phyloP scores from a whole-genome alignment of 2,888 invertebrate species.

The Phengaris arion region DNA sequence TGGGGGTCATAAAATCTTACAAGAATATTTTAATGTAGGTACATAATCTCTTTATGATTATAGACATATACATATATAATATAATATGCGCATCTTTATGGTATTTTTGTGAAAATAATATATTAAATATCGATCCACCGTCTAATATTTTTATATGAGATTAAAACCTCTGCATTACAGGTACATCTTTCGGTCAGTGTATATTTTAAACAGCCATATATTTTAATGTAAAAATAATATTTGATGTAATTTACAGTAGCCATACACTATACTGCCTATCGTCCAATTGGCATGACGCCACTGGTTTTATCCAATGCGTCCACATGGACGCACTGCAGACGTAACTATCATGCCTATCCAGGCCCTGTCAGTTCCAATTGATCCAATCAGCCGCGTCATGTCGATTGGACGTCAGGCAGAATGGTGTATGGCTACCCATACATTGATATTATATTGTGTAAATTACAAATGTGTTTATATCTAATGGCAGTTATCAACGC shows the following conservation, averaged over 20 bases:
- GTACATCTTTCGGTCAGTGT: conserved; percentile 36
- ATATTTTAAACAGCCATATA: conserved; percentile 33
- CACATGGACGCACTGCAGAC: too few species aligned
- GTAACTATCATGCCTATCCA: too few species aligned
- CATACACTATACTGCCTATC: too few species aligned
- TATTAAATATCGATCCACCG: conserved; percentile 13
- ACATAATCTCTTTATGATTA: conserved; percentile 11
- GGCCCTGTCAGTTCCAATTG: too few species aligned
- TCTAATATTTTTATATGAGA: conserved; percentile 29
- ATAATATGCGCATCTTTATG: not conserved
- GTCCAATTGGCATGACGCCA: too few species aligned
- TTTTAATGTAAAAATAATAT: conserved; percentile 57
- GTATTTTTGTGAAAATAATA: conserved; percentile 16
- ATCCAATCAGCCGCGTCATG: too few species aligned
- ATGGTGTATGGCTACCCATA: conserved; percentile 40
- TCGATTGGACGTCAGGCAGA: too few species aligned
- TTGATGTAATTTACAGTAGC: conserved; percentile 47
- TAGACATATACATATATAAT: conserved; percentile 17
- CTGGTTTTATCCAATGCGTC: too few species aligned
- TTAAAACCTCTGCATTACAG: conserved; percentile 24
- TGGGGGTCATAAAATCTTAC: conserved; percentile 18
- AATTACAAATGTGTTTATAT: conserved; percentile 66
- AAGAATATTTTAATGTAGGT: conserved; percentile 22
- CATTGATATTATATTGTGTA: conserved; percentile 57
- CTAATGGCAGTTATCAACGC: conserved; percentile 76